phyloP scores from a whole-genome alignment of 2,888 invertebrate species.

The Chydorus sphaericus region DNA sequence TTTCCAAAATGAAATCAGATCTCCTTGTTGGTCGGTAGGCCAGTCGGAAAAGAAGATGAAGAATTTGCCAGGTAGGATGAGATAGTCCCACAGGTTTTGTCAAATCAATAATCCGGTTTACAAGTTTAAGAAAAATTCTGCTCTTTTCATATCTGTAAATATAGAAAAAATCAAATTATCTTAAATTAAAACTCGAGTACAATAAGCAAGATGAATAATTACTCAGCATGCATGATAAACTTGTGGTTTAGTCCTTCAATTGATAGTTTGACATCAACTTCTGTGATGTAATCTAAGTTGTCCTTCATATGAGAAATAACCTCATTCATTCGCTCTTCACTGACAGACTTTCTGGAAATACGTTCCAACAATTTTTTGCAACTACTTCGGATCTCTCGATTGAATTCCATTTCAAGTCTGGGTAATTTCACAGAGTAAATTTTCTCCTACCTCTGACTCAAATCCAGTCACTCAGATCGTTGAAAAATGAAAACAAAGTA shows the following conservation, averaged over 20 bases:
- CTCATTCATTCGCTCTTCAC: not conserved
- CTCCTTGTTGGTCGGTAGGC: not conserved
- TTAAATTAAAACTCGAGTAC: no score
- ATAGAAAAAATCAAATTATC: no score
- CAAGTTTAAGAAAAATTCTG: not conserved
- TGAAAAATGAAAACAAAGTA: no score
- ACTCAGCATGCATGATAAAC: not conserved
- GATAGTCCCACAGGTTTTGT: not conserved
- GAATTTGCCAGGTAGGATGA: not conserved
- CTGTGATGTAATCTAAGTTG: not conserved
- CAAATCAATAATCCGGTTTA: not conserved
- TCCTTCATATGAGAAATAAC: not conserved
- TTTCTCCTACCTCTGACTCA: no score
- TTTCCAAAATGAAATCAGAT: not conserved
- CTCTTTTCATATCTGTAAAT: not conserved
- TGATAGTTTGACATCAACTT: not conserved
- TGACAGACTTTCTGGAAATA: not conserved
- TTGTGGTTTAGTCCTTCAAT: not conserved
- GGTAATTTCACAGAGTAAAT: no score
- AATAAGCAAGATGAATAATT: no score
- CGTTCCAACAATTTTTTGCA: not conserved
- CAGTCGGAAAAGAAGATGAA: not conserved
- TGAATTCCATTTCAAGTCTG: not conserved
- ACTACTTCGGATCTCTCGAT: not conserved
- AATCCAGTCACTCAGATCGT: no score